These are phyloP conservation scores for Rousettus madagascariensis DNA, from an alignment of 2,797 vertebrate genomes.

Conservation along the genomic window DNA sequence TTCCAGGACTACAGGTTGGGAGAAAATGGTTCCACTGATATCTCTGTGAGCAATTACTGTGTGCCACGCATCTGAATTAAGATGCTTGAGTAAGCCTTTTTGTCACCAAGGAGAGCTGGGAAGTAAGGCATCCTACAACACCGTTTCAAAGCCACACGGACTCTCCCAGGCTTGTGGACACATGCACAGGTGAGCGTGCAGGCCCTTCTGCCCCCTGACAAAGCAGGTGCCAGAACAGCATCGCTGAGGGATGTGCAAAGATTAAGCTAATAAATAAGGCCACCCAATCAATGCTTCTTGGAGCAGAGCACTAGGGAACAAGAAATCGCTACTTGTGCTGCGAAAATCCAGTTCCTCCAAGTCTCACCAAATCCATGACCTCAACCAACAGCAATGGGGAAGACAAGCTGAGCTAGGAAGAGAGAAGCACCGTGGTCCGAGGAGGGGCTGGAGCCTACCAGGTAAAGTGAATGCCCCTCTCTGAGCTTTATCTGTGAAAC, in stretches of 20 bases:
- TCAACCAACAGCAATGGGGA: background rate
- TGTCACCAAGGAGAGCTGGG: background rate
- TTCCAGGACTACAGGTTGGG: background rate
- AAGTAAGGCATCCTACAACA: background rate
- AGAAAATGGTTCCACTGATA: background rate
- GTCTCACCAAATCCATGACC: background rate
- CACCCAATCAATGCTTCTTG: background rate
- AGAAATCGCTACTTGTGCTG: background rate
- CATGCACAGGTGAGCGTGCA: background rate
- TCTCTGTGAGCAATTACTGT: background rate
- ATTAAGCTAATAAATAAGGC: slow-evolving; percentile 59
- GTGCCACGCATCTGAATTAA: background rate
- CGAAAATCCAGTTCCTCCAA: background rate
- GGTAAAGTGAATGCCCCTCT: background rate
- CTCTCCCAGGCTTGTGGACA: background rate
- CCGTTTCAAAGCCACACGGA: background rate
- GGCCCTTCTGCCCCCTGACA: background rate
- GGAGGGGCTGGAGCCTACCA: background rate
- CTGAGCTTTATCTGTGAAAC: background rate
- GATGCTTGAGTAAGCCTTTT: background rate
- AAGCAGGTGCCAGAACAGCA: background rate
- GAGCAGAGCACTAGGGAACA: slow-evolving; percentile 35
- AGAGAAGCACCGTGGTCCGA: background rate
- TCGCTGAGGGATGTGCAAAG: slow-evolving; percentile 6
- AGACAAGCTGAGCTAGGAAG: background rate